Conservation (phyloP, 2,797 vertebrate species). For the Gallinago solitaria region DNA sequence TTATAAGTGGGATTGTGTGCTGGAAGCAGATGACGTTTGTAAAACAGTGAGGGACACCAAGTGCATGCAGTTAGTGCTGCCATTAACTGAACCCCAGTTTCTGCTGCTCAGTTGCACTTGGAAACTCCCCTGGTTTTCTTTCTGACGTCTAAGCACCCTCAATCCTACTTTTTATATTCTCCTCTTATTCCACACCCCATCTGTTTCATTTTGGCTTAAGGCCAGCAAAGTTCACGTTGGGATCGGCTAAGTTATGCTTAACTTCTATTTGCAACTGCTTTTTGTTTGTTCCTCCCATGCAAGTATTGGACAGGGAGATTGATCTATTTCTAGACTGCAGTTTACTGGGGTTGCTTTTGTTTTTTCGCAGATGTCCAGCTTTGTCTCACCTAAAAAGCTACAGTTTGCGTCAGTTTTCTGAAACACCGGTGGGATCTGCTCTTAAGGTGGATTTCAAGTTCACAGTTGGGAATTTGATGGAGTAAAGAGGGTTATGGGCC, state of each 20-base stretch:
- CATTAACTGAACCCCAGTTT: neutral
- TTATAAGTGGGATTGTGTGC: neutral
- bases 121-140: neutral
- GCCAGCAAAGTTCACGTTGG: neutral
- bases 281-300: neutral
- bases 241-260: neutral
- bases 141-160: neutral
- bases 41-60: neutral
- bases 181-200: neutral
- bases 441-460: neutral
- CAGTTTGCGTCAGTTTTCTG: neutral
- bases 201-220: neutral
- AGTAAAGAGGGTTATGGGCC: neutral
- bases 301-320: neutral
- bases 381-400: neutral
- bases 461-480: neutral
- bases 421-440: neutral
- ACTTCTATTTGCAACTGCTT: neutral
- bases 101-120: neutral
- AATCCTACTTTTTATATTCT: neutral
- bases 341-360: neutral
- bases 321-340: neutral
- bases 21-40: neutral
- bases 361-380: neutral
- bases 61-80: neutral